A percentile compares a stretch with the other conserved stretches of the same genome.
phyloP scores from a whole-genome alignment of 53 echinoderm and acorn worm species.

The Mesocentrotus franciscanus region DNA sequence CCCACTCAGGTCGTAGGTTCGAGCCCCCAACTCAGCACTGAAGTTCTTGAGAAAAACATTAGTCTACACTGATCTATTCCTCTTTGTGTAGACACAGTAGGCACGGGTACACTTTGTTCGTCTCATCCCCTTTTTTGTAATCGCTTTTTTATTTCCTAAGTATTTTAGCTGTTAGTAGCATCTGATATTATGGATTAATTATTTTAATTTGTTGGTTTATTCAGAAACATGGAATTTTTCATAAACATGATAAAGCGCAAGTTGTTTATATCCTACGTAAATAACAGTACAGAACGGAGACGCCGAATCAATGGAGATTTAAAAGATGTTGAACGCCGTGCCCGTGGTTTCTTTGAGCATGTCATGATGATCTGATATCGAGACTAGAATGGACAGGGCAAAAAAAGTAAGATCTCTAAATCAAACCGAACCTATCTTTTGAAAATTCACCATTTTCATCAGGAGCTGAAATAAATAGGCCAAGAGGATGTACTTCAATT shows the following conservation, averaged over 20 bases:
- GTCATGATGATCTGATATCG: not conserved
- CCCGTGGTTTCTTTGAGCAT: not conserved
- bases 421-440: not conserved
- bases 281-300: not conserved
- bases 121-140: too few species aligned
- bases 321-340: not conserved
- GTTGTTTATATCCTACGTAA: not conserved
- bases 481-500: slow-evolving; percentile 6
- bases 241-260: not conserved
- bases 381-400: not conserved
- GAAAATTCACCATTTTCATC: not conserved
- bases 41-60: too few species aligned
- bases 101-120: too few species aligned
- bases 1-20: too few species aligned
- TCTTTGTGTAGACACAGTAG: too few species aligned
- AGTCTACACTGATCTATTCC: too few species aligned
- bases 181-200: too few species aligned
- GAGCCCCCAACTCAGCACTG: too few species aligned
- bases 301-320: not conserved
- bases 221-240: too few species aligned
- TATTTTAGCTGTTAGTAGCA: too few species aligned
- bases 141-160: too few species aligned
- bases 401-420: not conserved
- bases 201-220: too few species aligned
- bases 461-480: not conserved